Evolutionary conservation across 2,797 vertebrate species (phyloP).

Genomic region (Oreortyx pictus): DNA sequence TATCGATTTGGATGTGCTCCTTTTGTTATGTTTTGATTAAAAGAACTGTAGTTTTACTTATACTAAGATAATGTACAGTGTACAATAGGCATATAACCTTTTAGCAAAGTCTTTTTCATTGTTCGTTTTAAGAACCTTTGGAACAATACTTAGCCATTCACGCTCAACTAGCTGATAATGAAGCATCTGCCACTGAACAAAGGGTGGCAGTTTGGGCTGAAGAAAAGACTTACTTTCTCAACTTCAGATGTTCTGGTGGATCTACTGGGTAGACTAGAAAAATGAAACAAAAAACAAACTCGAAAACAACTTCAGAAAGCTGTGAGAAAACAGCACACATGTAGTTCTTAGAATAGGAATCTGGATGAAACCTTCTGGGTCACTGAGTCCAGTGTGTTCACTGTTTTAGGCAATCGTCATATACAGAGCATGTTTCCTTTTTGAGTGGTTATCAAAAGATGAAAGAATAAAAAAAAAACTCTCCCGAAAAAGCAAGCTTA

Average conservation of each 20-base stretch:
- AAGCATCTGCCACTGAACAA: not conserved
- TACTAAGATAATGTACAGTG: not conserved
- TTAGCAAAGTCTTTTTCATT: conserved; percentile 1
- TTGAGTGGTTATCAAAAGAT: not conserved
- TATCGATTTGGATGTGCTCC: conserved; percentile 54
- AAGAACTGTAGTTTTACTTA: conserved; percentile 56
- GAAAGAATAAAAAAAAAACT: not conserved
- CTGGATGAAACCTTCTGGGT: not conserved
- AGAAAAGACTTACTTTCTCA: not conserved
- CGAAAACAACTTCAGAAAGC: not conserved
- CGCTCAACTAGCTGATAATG: not conserved
- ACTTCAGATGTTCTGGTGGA: not conserved
- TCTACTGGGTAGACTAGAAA: not conserved
- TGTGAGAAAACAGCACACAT: not conserved
- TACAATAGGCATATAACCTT: not conserved
- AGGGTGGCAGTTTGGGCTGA: not conserved
- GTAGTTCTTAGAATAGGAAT: not conserved
- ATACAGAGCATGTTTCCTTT: not conserved
- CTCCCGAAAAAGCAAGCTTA: not conserved
- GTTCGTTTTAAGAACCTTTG: not conserved
- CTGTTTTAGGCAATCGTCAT: not conserved
- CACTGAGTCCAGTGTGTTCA: not conserved
- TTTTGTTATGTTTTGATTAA: conserved; percentile 66
- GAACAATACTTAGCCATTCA: not conserved
- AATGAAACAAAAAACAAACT: not conserved